Evolutionary conservation across 2,113 vertebrate genomes (phyloP).

Genomic region (Delphinapterus leucas): DNA sequence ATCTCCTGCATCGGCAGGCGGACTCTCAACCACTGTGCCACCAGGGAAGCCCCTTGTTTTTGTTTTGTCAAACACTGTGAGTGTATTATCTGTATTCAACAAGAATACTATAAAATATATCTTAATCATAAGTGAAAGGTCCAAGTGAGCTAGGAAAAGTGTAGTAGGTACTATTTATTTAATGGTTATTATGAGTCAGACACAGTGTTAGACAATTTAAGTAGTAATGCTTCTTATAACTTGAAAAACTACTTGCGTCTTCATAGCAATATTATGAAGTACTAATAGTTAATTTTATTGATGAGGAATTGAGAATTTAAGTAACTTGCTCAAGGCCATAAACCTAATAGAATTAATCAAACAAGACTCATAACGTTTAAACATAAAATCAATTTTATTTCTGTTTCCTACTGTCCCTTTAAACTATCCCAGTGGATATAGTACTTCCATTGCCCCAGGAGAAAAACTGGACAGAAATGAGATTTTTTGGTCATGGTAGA

Average conservation of each 20-base stretch:
- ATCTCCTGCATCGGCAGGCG: too few species aligned
- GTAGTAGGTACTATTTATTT: background rate
- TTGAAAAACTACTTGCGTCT: background rate
- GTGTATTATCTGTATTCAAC: background rate
- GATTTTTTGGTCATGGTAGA: background rate
- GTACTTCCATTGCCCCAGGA: background rate
- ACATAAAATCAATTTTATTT: slow-evolving; percentile 43
- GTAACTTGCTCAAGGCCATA: slow-evolving; percentile 31
- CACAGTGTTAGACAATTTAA: background rate
- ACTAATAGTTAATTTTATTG: slow-evolving; percentile 22
- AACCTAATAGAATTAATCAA: slow-evolving; percentile 40
- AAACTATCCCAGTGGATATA: background rate
- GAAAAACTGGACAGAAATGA: background rate
- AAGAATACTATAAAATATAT: background rate
- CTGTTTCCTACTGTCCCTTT: background rate
- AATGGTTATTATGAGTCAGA: background rate
- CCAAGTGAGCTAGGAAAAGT: background rate
- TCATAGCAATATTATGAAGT: background rate
- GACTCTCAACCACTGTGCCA: too few species aligned
- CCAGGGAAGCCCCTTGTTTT: too few species aligned
- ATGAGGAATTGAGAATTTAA: slow-evolving; percentile 10
- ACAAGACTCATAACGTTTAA: background rate
- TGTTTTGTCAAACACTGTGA: background rate
- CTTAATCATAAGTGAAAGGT: background rate
- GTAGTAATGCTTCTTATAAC: background rate